These are phyloP conservation scores for Entelurus aequoreus DNA, from an alignment of 2,113 vertebrate genomes.

Conservation along the genomic window DNA sequence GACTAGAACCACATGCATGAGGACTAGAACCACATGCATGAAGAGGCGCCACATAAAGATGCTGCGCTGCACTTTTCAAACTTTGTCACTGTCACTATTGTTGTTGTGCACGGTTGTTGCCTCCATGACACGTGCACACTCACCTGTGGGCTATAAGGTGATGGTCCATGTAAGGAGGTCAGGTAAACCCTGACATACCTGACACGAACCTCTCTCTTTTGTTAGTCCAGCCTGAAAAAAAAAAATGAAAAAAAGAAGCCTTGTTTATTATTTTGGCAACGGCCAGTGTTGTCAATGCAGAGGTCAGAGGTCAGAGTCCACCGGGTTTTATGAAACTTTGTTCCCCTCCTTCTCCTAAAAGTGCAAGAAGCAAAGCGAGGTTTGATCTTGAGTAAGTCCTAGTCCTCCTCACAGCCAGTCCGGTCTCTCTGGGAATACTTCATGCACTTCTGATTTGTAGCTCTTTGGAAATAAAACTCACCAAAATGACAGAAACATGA, in stretches of 20 bases:
- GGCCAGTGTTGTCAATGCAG: constrained; percentile 32
- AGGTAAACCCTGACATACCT: constrained; percentile 27
- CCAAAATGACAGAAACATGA: too few species aligned
- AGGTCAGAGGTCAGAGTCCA: constrained; percentile 44
- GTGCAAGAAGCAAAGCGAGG: neutral
- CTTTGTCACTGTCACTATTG: neutral
- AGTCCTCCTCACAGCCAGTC: neutral
- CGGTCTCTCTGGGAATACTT: constrained; percentile 2
- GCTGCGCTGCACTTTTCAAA: too few species aligned
- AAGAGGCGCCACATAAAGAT: too few species aligned
- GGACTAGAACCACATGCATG: too few species aligned
- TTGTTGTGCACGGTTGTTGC: constrained; percentile 4
- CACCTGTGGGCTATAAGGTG: constrained; percentile 21
- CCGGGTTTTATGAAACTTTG: constrained; percentile 38
- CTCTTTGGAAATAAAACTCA: neutral
- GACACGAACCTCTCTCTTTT: neutral
- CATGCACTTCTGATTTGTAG: neutral
- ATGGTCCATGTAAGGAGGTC: constrained; percentile 18
- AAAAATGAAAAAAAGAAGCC: too few species aligned
- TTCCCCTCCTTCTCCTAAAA: constrained; percentile 30
- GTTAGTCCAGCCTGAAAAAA: neutral
- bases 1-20: too few species aligned
- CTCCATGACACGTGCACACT: neutral
- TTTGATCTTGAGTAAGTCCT: constrained; percentile 23
- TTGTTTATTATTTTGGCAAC: constrained; percentile 31